These are phyloP conservation scores for Operophtera brumata DNA, from an alignment of 2,888 invertebrate genomes.

Conservation along the genomic window DNA sequence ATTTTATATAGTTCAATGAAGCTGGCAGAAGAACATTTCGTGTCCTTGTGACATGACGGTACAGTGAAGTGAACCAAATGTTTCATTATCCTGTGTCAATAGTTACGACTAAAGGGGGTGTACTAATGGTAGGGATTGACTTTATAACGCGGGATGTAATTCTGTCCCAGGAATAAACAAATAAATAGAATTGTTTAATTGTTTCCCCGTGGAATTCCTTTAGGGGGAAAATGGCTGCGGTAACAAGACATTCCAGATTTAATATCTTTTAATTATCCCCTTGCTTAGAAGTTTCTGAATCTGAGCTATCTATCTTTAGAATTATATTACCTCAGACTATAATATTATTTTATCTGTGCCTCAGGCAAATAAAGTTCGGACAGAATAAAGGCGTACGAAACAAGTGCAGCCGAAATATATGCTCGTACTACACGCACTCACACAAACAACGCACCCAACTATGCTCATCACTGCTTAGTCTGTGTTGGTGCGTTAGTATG, in stretches of 20 bases:
- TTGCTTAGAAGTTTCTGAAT: background rate
- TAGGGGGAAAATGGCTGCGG: constrained; percentile 12
- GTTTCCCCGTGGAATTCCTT: constrained; percentile 13
- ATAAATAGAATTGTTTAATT: constrained; percentile 29
- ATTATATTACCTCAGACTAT: too few relatives aligned
- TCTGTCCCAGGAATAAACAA: constrained; percentile 30
- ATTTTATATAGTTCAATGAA: too few relatives aligned
- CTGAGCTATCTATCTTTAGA: background rate
- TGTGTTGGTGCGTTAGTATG: too few relatives aligned
- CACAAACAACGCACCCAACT: too few relatives aligned
- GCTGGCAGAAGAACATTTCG: too few relatives aligned
- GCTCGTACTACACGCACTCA: too few relatives aligned
- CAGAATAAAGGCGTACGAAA: too few relatives aligned
- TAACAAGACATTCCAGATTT: constrained; percentile 15
- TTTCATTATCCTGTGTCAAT: constrained; percentile 14
- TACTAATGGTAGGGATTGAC: constrained; percentile 24
- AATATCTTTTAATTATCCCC: background rate
- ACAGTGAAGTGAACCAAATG: background rate
- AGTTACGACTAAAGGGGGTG: constrained; percentile 25
- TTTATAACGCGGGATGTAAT: constrained; percentile 27
- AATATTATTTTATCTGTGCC: too few relatives aligned
- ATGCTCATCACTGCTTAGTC: too few relatives aligned
- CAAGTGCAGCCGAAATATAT: too few relatives aligned
- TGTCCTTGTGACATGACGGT: too few relatives aligned
- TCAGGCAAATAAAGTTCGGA: too few relatives aligned